A percentile compares a stretch with the other conserved stretches of the same genome.
phyloP scores from a whole-genome alignment of 2,888 invertebrate genomes.

The Cerceris ruficornis region DNA sequence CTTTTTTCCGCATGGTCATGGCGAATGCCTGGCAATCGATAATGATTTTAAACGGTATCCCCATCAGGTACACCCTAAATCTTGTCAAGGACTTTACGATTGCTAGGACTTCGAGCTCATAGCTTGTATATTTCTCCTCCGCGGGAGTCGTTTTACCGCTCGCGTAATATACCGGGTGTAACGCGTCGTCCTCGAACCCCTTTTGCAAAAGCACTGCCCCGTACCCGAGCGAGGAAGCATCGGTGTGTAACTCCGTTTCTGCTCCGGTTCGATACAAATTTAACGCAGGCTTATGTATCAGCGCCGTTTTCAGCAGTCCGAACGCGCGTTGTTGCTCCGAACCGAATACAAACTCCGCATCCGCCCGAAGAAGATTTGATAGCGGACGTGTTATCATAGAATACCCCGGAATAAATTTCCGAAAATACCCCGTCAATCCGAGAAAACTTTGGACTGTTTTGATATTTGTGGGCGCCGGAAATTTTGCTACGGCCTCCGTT shows the following conservation, averaged over 20 bases:
- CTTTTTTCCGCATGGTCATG: constrained; percentile 42
- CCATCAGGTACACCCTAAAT: constrained; percentile 17
- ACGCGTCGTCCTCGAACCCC: constrained; percentile 17
- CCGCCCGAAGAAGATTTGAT: background rate
- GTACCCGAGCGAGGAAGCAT: background rate
- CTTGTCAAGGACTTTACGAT: constrained; percentile 7
- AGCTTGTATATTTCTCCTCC: constrained; percentile 20
- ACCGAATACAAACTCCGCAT: background rate
- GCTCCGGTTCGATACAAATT: constrained; percentile 38
- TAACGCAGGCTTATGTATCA: constrained; percentile 33
- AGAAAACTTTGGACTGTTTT: background rate
- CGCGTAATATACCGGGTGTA: constrained; percentile 6
- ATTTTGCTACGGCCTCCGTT: background rate
- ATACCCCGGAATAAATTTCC: background rate
- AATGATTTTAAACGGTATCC: constrained; percentile 1
- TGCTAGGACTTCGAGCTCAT: constrained; percentile 27
- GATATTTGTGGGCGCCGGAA: background rate
- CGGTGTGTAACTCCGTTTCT: constrained; percentile 33
- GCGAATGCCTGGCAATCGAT: constrained; percentile 51
- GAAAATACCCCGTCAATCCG: background rate
- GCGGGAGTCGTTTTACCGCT: background rate
- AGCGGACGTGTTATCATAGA: background rate
- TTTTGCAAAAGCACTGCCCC: constrained; percentile 21
- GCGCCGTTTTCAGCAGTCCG: background rate
- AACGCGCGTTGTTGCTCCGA: background rate